These are phyloP conservation scores for Neodiprion fabricii DNA, from an alignment of 1,140 invertebrate species.

Conservation along the genomic window DNA sequence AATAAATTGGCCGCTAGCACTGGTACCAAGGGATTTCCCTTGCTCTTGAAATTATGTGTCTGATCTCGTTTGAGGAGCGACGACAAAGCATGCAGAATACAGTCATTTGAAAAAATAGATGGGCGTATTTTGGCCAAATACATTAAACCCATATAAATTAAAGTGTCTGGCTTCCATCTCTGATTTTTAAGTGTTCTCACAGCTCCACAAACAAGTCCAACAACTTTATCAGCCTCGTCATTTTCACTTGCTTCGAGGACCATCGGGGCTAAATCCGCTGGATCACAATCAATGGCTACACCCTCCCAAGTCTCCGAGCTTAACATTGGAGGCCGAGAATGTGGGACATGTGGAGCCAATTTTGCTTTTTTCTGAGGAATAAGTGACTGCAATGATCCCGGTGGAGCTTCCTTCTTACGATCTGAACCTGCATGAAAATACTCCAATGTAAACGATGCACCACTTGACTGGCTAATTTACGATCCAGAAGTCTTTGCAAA, in stretches of 20 bases:
- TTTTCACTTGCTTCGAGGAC: constrained; percentile 66
- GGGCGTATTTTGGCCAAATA: constrained; percentile 84
- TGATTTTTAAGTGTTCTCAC: constrained; percentile 72
- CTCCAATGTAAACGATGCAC: constrained; percentile 8
- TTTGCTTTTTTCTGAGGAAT: constrained; percentile 60
- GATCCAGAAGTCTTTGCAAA: constrained; percentile 38
- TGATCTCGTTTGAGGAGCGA: constrained; percentile 84
- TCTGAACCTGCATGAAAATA: constrained; percentile 50
- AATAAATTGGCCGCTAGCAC: constrained; percentile 88
- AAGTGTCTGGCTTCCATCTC: constrained; percentile 80
- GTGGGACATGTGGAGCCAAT: constrained; percentile 40
- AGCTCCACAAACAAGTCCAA: constrained; percentile 68
- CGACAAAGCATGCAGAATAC: constrained; percentile 80
- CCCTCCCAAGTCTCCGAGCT: constrained; percentile 66
- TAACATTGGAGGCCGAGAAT: constrained; percentile 48
- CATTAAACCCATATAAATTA: constrained; percentile 78
- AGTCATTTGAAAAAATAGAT: constrained; percentile 80
- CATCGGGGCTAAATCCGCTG: constrained; percentile 65
- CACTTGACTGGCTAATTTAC: neutral
- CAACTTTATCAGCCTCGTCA: constrained; percentile 70
- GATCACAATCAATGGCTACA: constrained; percentile 66
- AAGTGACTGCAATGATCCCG: constrained; percentile 48
- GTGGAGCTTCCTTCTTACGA: constrained; percentile 63
- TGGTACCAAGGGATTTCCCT: constrained; percentile 82
- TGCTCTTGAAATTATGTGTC: constrained; percentile 73